Evolutionary conservation across 2,797 vertebrate genomes (phyloP), one percentile per base, ranked within the genome.

Genomic region (Petrocephalus sullivani): DNA sequence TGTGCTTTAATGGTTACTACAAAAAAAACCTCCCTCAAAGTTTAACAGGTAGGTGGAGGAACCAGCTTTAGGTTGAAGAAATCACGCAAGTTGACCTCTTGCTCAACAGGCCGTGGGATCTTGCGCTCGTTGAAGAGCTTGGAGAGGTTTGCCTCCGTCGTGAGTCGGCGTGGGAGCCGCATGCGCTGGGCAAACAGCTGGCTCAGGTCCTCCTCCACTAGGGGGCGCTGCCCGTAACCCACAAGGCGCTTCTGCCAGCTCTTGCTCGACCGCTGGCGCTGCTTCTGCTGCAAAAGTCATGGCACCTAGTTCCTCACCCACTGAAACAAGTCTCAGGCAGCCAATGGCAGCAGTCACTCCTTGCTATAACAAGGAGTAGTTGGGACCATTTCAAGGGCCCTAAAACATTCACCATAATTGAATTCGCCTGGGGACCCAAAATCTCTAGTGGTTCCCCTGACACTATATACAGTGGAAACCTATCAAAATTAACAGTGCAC

Each of bases 111-210:
- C 56, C 94, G 96, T 0, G 93, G 94, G 89, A 96, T 94, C 91
- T 95, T 96, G 37, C 96, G 94, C 75, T 97, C 96, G 7, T 94
- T 97, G 91, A 96, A 97, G 85, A 97, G 95, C 1, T 95, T 92
- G 0, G 94, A 90, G n/a, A 97, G 95, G 92, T 96, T 91, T 0
- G 94, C 90, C 91, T 97, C 96, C 89, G 96, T 89, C 86, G 95
- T 96, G 85, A 93, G 56, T 0, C 92, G 93, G 19, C 93, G 90
- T 23, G 93, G 91, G 87, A 97, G 67, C 0, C 93, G 90, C 95
- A 96, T 94, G 83, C 95, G 95, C 53, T 93, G 37, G 0, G 92
- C 85, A 0, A 97, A 97, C 64, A 97, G 95, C 5, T 85, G 90
- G 0, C 60, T 90, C 86, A 97, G 90, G 89, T 97, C 91, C 0